These are phyloP conservation scores for Rugalucina vietnamica DNA, from an alignment of 2,888 invertebrate species.

Conservation along the genomic window DNA sequence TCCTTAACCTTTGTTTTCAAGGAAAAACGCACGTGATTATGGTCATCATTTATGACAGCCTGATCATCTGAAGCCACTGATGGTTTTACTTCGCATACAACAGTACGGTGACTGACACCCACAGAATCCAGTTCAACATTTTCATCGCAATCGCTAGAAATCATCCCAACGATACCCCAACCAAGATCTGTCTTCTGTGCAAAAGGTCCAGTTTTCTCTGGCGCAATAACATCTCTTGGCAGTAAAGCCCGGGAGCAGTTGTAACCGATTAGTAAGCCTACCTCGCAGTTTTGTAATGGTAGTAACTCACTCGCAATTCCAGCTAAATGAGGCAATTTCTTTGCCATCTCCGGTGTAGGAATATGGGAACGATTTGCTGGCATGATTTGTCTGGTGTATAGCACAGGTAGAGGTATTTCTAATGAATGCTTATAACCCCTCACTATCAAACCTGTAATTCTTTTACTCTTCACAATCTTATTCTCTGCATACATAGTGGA, in stretches of 20 bases:
- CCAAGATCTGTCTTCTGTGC: slow-evolving; percentile 49
- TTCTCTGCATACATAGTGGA: slow-evolving; percentile 51
- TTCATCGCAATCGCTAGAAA: slow-evolving; percentile 1
- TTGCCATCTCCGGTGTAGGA: slow-evolving; percentile 55
- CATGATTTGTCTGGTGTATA: slow-evolving; percentile 55
- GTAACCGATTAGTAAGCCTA: slow-evolving; percentile 53
- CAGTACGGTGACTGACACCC: slow-evolving; percentile 22
- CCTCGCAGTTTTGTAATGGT: slow-evolving; percentile 45
- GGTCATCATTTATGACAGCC: background rate
- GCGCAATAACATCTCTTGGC: slow-evolving; percentile 43
- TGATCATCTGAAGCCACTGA: background rate
- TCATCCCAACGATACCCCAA: slow-evolving; percentile 46
- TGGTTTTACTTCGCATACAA: slow-evolving; percentile 24
- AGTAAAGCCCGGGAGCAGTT: slow-evolving; percentile 53
- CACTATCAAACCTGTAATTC: slow-evolving; percentile 41
- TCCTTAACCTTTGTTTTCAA: slow-evolving; percentile 35
- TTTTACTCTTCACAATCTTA: slow-evolving; percentile 12
- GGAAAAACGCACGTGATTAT: slow-evolving; percentile 8
- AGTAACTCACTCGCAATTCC: slow-evolving; percentile 42
- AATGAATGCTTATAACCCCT: slow-evolving; percentile 31
- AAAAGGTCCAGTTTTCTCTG: slow-evolving; percentile 35
- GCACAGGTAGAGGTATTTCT: slow-evolving; percentile 44
- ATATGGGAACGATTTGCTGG: slow-evolving; percentile 61
- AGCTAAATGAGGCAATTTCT: slow-evolving; percentile 55
- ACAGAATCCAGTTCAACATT: background rate